phyloP scores from a whole-genome alignment of 1,140 invertebrate species.

The Trichonephila inaurata region DNA sequence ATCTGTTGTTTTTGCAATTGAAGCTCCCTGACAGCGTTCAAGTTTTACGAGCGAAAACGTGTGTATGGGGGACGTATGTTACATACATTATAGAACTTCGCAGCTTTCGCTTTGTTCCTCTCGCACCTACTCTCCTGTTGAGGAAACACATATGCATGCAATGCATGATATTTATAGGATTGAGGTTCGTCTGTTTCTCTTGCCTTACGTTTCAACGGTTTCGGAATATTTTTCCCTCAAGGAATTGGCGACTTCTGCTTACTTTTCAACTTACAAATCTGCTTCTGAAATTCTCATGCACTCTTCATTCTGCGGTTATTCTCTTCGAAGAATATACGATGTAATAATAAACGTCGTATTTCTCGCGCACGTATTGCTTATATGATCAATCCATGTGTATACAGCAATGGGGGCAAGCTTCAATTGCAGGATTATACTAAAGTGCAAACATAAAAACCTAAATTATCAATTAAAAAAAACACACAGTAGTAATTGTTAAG shows the following conservation, averaged over 20 bases:
- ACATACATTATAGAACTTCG: not conserved
- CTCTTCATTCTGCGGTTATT: no score
- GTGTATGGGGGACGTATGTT: not conserved
- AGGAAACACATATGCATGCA: conserved; percentile 55
- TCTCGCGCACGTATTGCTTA: not conserved
- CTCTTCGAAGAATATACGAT: not conserved
- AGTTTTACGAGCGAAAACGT: conserved; percentile 53
- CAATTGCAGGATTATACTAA: no score
- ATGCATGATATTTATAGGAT: conserved; percentile 74
- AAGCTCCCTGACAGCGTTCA: conserved; percentile 28
- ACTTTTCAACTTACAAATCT: conserved; percentile 10
- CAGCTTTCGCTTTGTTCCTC: conserved; percentile 5
- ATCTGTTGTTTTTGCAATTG: conserved; percentile 46
- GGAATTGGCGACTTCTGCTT: conserved; percentile 41
- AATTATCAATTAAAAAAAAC: no score
- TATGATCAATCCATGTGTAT: no score
- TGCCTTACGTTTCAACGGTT: conserved; percentile 34
- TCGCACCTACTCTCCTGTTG: conserved; percentile 26
- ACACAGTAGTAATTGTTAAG: no score
- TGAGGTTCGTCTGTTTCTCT: conserved; percentile 44
- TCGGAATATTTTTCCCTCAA: not conserved
- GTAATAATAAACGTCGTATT: not conserved
- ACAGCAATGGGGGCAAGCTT: no score
- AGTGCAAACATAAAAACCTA: no score
- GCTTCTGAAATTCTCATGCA: not conserved